phyloP scores from a whole-genome alignment of 1,140 invertebrate species.

The Rhynchophorus ferrugineus region DNA sequence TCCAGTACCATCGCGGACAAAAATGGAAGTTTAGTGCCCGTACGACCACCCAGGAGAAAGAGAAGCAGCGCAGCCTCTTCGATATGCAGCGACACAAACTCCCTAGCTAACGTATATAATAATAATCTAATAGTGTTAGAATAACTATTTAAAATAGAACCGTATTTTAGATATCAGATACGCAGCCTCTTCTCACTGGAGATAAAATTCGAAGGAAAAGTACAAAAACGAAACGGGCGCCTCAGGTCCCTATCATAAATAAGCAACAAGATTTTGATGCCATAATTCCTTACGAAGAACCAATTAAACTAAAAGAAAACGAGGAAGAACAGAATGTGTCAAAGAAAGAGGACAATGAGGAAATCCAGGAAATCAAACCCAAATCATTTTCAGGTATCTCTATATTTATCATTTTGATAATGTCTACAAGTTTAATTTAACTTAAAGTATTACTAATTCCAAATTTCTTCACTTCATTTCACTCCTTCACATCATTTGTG shows the following conservation, averaged over 20 bases:
- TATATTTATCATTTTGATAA: too few relatives aligned
- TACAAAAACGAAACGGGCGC: slow-evolving; percentile 33
- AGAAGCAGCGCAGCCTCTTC: slow-evolving; percentile 52
- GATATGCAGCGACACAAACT: slow-evolving; percentile 51
- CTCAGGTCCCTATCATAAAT: slow-evolving; percentile 40
- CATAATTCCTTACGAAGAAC: slow-evolving; percentile 44
- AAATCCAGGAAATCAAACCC: slow-evolving; percentile 41
- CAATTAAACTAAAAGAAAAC: slow-evolving; percentile 36
- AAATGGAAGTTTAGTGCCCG: slow-evolving; percentile 41
- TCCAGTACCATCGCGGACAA: slow-evolving; percentile 36
- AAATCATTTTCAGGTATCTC: slow-evolving; percentile 36
- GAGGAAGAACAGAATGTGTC: background rate
- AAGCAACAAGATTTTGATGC: slow-evolving; percentile 41
- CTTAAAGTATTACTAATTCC: too few relatives aligned
- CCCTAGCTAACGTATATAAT: slow-evolving; percentile 35
- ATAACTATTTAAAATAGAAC: too few relatives aligned
- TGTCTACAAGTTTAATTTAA: too few relatives aligned
- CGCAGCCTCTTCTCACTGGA: slow-evolving; percentile 22
- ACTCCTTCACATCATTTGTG: too few relatives aligned
- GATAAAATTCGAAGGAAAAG: slow-evolving; percentile 32
- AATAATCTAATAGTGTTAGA: background rate
- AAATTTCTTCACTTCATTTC: too few relatives aligned
- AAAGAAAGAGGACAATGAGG: slow-evolving; percentile 29
- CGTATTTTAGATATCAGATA: slow-evolving; percentile 30
- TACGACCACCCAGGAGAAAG: slow-evolving; percentile 52